Conservation (phyloP, 2,113 vertebrate genomes). For the Corynorhinus townsendii region DNA sequence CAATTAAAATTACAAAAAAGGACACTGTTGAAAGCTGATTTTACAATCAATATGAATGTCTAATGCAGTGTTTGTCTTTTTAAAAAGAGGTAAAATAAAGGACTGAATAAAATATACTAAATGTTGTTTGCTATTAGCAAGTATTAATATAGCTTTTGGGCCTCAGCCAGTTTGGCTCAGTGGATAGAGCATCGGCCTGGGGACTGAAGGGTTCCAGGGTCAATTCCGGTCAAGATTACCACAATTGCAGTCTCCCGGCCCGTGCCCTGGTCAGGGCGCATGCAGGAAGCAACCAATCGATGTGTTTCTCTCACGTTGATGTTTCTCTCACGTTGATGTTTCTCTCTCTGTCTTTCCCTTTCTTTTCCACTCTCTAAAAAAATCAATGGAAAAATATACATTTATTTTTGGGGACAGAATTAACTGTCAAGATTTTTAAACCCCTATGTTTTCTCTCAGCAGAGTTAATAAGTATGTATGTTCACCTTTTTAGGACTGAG, state of each 20-base stretch:
- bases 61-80: constrained; percentile 8
- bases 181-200: no score
- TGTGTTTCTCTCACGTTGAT: no score
- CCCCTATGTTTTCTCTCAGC: neutral
- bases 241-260: no score
- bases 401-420: neutral
- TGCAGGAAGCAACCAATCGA: no score
- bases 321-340: no score
- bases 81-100: neutral
- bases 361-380: no score
- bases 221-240: no score
- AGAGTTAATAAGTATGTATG: neutral
- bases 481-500: neutral
- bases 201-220: no score
- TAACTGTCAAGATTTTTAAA: neutral
- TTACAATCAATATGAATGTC: neutral
- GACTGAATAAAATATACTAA: neutral
- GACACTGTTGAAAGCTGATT: neutral
- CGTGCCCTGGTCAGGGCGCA: no score
- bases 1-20: constrained; percentile 35
- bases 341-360: no score
- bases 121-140: neutral
- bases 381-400: no score
- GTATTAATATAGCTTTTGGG: neutral
- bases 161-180: no score